Evolutionary conservation across 2,113 vertebrate species (phyloP).

Genomic region (Solea senegalensis): DNA sequence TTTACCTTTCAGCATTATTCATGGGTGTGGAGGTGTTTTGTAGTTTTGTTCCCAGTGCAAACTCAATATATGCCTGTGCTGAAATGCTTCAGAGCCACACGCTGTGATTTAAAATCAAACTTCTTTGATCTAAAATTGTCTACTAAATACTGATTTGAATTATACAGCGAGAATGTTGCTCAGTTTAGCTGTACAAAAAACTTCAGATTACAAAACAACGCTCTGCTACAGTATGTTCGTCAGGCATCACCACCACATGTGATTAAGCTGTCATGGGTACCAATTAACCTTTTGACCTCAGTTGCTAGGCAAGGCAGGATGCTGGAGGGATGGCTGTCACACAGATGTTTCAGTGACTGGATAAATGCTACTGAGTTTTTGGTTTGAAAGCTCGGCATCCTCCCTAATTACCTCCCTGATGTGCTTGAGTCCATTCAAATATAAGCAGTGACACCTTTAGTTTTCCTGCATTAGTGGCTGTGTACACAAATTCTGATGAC

Average conservation of each 20-base stretch:
- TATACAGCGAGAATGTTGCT: background rate
- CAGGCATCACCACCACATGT: background rate
- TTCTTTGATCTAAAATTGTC: background rate
- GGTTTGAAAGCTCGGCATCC: constrained; percentile 45
- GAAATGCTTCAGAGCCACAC: constrained; percentile 17
- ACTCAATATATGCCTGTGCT: constrained; percentile 24
- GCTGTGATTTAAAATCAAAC: constrained; percentile 8
- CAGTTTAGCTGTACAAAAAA: background rate
- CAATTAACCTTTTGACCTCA: constrained; percentile 29
- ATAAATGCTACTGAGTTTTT: constrained; percentile 39
- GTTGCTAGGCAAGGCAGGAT: background rate
- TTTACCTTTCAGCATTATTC: constrained; percentile 67
- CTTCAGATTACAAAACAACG: constrained; percentile 9
- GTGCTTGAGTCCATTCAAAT: constrained; percentile 44
- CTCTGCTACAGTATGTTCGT: background rate
- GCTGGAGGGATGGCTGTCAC: background rate
- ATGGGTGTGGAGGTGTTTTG: constrained; percentile 54
- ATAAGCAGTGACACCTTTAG: constrained; percentile 50
- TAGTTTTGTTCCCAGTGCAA: constrained; percentile 48
- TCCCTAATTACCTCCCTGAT: constrained; percentile 66
- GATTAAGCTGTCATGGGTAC: constrained; percentile 10
- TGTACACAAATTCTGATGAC: constrained; percentile 30
- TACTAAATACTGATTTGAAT: background rate
- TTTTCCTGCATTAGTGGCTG: constrained; percentile 24
- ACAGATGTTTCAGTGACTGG: constrained; percentile 46